Conservation (phyloP, 2,888 invertebrate species). For the Flexamia atlantica region DNA sequence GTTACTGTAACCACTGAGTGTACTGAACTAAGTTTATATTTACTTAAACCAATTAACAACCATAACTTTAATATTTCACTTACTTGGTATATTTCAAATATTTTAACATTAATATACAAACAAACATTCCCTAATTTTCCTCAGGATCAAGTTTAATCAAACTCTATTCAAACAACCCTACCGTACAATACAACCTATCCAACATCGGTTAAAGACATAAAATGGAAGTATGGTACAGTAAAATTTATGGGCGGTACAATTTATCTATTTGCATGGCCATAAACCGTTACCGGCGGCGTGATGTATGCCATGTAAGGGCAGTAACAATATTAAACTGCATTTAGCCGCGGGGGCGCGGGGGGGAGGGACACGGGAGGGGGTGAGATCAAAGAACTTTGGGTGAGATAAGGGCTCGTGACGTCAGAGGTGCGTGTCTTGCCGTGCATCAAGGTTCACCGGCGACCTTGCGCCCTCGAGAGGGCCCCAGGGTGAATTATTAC, state of each 20-base stretch:
- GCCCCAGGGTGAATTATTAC: not conserved
- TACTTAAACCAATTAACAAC: too few species aligned
- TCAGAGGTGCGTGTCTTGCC: constrained; percentile 31
- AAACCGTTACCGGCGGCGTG: constrained; percentile 17
- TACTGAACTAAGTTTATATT: too few species aligned
- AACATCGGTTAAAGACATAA: not conserved
- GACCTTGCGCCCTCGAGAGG: constrained; percentile 35
- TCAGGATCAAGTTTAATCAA: too few species aligned
- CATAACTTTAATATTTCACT: too few species aligned
- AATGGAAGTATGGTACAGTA: not conserved
- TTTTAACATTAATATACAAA: too few species aligned
- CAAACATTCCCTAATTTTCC: too few species aligned
- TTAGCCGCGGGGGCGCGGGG: not conserved
- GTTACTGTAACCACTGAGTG: too few species aligned
- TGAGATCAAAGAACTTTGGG: not conserved
- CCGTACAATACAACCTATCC: not conserved
- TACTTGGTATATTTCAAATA: too few species aligned
- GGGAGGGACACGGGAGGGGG: not conserved
- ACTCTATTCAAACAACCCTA: too few species aligned
- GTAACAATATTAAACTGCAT: constrained; percentile 26
- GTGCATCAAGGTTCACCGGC: constrained; percentile 34
- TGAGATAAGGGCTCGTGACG: constrained; percentile 21
- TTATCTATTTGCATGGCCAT: constrained; percentile 29
- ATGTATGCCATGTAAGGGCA: constrained; percentile 20
- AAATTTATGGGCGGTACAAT: not conserved